Base-by-base conservation (phyloP, 2,888 invertebrate genomes). In the Petrophora chlorosata region DNA sequence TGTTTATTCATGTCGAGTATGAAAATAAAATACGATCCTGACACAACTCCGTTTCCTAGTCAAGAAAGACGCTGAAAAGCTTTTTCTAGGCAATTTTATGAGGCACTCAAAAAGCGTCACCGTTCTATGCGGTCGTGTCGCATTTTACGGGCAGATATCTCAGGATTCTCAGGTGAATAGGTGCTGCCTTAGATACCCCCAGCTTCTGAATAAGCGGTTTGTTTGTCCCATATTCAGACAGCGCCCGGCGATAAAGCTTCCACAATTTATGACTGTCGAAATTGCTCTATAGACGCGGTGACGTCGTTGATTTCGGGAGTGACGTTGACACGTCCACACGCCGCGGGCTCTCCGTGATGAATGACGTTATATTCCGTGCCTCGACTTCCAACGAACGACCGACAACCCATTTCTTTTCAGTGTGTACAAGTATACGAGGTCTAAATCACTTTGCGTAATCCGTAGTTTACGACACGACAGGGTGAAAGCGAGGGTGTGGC, bases 231-330 rank as follows among this genome's bases (percentile, higher is more conserved):
- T 62, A 63, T 66, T 68, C 49, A 56, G 50, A 41, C 48, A 58
- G 59, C 60, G 53, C 56, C 56, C 55, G 51, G 56, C 63, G 70
- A 72, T 77, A 77, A 70, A 73, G 66, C 70, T 59, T 62, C 62
- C 64, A 48, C 57, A 70, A 77, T 78, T 76, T 70, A 74, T 70
- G 67, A 53, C 59, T 61, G 47, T 34, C 63, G 61, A 63, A 75
- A 74, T 76, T 70, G 69, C 59, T 59, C 60, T 65, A 73, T 72
- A 71, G 76, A 70, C 67, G 63, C 56, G 52, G 60, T 75, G 71
- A 73, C 73, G 74, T 70, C 70, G 70, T 67, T 65, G 63, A 62
- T 64, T 66, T 61, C 58, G 57, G 56, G 52, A 58, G 56, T 63
- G 62, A 61, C 64, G 66, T 57, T 58, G 61, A 60, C 63, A 64